phyloP scores from a whole-genome alignment of 2,888 invertebrate species.

The Eristalinus aeneus region DNA sequence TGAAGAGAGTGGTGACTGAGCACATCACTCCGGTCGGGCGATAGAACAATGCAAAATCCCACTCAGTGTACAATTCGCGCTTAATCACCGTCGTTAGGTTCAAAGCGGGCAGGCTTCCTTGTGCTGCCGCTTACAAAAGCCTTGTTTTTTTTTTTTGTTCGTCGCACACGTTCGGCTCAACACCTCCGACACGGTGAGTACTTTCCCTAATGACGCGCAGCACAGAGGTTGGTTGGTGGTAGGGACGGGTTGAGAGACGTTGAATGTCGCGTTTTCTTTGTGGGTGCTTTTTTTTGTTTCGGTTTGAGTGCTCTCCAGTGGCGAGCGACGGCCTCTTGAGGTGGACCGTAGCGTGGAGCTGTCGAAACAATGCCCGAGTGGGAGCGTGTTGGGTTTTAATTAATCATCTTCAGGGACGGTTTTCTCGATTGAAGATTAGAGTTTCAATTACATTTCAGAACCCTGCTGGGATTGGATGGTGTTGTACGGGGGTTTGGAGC shows the following conservation, averaged over 20 bases:
- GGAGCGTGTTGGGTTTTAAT: not conserved
- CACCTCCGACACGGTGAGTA: not conserved
- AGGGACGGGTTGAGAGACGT: not conserved
- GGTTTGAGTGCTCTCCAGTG: not conserved
- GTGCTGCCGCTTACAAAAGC: not conserved
- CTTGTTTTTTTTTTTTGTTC: not conserved
- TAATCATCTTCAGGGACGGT: not conserved
- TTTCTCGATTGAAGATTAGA: not conserved
- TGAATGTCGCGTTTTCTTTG: not conserved
- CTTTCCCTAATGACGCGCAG: constrained; percentile 12
- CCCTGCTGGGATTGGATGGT: not conserved
- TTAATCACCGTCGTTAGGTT: not conserved
- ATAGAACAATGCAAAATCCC: not conserved
- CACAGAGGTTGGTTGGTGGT: not conserved
- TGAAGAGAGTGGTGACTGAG: not conserved
- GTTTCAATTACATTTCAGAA: not conserved
- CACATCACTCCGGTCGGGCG: not conserved
- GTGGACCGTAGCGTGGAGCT: not conserved
- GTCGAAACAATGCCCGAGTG: not conserved
- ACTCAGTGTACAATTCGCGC: not conserved
- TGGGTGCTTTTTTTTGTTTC: not conserved
- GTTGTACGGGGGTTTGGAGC: not conserved
- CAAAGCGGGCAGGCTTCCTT: not conserved
- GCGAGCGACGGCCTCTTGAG: not conserved
- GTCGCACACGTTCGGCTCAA: not conserved